These are phyloP conservation scores for Argyresthia goedartella DNA, from an alignment of 2,888 invertebrate genomes.

Conservation along the genomic window DNA sequence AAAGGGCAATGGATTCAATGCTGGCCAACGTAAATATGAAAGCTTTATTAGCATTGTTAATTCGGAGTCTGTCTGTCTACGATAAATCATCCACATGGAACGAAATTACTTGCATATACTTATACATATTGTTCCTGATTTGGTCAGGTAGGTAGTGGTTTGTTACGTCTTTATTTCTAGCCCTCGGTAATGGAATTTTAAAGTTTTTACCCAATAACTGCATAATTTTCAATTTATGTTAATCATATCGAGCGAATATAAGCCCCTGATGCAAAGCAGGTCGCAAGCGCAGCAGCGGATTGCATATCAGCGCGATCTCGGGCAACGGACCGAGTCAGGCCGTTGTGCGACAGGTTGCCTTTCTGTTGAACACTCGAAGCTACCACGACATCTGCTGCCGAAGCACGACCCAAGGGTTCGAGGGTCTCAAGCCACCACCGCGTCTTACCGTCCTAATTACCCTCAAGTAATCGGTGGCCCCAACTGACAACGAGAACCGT, in stretches of 20 bases:
- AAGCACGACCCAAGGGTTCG: constrained; percentile 28
- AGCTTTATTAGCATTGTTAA: constrained; percentile 6
- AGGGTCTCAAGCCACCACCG: constrained; percentile 47
- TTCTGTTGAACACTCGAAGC: constrained; percentile 42
- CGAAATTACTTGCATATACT: no score
- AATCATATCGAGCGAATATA: no score
- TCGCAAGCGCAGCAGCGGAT: constrained; percentile 10
- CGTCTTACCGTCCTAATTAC: constrained; percentile 55
- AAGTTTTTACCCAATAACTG: background rate
- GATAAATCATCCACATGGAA: no score
- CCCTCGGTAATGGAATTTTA: background rate
- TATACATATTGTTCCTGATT: no score
- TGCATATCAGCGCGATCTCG: constrained; percentile 52
- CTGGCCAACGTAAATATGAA: constrained; percentile 4
- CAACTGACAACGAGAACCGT: constrained; percentile 60
- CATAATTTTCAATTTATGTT: no score
- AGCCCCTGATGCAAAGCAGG: no score
- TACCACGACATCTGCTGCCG: constrained; percentile 49
- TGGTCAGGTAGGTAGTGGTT: no score
- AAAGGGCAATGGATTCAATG: constrained; percentile 7
- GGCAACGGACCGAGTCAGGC: constrained; percentile 57
- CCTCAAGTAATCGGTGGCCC: constrained; percentile 21
- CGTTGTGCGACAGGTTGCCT: constrained; percentile 67
- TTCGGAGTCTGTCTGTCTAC: background rate
- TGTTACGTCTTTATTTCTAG: no score